phyloP scores from a whole-genome alignment of 2,888 invertebrate genomes.

The Axea sp. region DNA sequence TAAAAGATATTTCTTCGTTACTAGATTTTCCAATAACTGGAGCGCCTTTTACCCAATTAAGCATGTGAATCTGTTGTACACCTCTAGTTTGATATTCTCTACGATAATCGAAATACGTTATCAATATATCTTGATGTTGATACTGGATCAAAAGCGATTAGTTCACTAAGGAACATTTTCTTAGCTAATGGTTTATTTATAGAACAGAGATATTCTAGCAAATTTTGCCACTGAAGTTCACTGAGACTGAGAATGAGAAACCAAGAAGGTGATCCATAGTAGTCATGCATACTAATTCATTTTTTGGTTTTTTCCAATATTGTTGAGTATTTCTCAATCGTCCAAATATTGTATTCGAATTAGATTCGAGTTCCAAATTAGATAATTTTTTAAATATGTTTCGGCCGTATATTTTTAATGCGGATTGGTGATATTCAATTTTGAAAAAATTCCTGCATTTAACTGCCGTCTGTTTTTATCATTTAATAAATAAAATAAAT shows the following conservation, averaged over 20 bases:
- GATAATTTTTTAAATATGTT: constrained; percentile 27
- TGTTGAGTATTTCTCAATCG: constrained; percentile 62
- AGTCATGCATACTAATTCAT: constrained; percentile 63
- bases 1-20: constrained; percentile 57
- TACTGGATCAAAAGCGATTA: constrained; percentile 72
- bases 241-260: constrained; percentile 66
- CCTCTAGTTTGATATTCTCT: constrained; percentile 12
- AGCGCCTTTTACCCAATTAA: constrained; percentile 70
- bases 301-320: constrained; percentile 61
- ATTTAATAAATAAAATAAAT: constrained; percentile 53
- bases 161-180: constrained; percentile 59
- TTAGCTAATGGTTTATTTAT: constrained; percentile 64
- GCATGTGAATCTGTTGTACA: constrained; percentile 53
- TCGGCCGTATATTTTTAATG: constrained; percentile 44
- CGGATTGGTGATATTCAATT: constrained; percentile 60
- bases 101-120: constrained; percentile 6
- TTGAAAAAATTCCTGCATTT: constrained; percentile 59
- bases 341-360: constrained; percentile 63
- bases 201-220: constrained; percentile 65
- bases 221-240: constrained; percentile 65
- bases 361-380: constrained; percentile 50
- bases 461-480: constrained; percentile 42
- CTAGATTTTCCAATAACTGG: constrained; percentile 63
- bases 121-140: constrained; percentile 68
- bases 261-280: constrained; percentile 67